Conservation (phyloP, 2,797 vertebrate species). For the Enoplosus armatus region DNA sequence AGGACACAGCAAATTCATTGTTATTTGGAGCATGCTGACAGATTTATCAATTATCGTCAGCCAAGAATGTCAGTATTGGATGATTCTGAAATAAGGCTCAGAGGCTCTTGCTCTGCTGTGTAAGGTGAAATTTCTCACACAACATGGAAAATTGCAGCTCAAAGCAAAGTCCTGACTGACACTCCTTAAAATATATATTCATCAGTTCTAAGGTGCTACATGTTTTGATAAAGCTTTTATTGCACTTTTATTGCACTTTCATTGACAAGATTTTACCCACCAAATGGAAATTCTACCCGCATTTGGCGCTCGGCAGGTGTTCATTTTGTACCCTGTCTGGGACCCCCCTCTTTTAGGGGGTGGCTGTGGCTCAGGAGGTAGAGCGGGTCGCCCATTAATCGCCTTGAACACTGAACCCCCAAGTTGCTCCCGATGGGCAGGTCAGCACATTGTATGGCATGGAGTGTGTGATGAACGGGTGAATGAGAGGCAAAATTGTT, state of each 20-base stretch:
- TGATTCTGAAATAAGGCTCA: conserved; percentile 18
- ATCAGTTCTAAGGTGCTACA: too few relatives aligned
- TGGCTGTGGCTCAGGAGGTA: neutral
- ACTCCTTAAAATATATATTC: too few relatives aligned
- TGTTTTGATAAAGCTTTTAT: too few relatives aligned
- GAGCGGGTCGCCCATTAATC: neutral
- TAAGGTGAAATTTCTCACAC: conserved; percentile 3
- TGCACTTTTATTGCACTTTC: too few relatives aligned
- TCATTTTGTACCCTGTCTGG: too few relatives aligned
- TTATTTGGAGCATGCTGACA: conserved; percentile 2
- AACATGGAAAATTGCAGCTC: conserved; percentile 1
- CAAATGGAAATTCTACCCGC: too few relatives aligned
- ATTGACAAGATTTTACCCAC: too few relatives aligned
- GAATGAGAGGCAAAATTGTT: neutral
- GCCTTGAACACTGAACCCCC: too few relatives aligned
- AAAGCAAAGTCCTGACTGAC: conserved; percentile 1
- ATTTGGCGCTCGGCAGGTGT: too few relatives aligned
- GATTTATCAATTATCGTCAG: conserved; percentile 2
- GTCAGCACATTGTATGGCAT: neutral
- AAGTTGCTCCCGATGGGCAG: too few relatives aligned
- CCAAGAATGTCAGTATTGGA: neutral
- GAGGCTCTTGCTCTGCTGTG: conserved; percentile 9
- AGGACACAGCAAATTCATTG: conserved; percentile 10
- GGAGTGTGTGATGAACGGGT: neutral
- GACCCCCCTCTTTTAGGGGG: too few relatives aligned